Percentiles rank a stretch among this genome's conserved stretches.
Conservation (phyloP, 1,140 invertebrate genomes). For the Papilio glaucus region DNA sequence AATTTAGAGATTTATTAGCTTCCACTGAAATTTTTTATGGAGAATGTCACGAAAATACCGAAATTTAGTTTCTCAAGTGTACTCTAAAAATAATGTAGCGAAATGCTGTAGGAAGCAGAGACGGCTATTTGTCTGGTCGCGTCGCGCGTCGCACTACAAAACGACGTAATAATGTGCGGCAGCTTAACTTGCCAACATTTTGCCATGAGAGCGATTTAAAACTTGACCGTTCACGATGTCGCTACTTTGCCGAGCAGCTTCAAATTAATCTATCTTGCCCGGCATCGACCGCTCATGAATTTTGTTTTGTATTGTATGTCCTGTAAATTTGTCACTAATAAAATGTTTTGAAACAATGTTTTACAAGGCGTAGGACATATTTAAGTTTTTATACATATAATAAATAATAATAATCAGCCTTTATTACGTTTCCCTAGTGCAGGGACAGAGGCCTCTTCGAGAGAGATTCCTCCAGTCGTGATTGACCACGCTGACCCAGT, state of each 20-base stretch:
- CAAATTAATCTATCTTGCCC: constrained; percentile 30
- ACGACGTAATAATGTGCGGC: constrained; percentile 36
- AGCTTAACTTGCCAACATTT: constrained; percentile 39
- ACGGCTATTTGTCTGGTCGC: constrained; percentile 31
- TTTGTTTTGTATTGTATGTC: constrained; percentile 21
- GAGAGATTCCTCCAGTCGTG: too few species aligned
- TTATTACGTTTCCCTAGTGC: too few species aligned
- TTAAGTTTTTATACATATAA: too few species aligned
- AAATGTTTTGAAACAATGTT: background rate
- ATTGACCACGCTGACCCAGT: too few species aligned
- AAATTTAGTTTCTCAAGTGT: constrained; percentile 11
- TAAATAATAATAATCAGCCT: too few species aligned
- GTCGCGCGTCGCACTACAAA: constrained; percentile 33
- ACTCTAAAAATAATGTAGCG: constrained; percentile 24
- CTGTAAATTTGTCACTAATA: constrained; percentile 10
- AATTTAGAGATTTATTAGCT: background rate
- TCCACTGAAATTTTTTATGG: background rate
- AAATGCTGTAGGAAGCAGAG: constrained; percentile 12
- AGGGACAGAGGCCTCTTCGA: too few species aligned
- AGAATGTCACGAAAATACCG: constrained; percentile 1
- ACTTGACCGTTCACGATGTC: constrained; percentile 35
- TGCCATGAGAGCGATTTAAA: constrained; percentile 36
- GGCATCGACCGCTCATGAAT: constrained; percentile 19
- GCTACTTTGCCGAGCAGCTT: constrained; percentile 31
- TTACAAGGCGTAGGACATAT: background rate